Evolutionary conservation across 2,888 invertebrate species (phyloP).

Genomic region (Catonia carolina): DNA sequence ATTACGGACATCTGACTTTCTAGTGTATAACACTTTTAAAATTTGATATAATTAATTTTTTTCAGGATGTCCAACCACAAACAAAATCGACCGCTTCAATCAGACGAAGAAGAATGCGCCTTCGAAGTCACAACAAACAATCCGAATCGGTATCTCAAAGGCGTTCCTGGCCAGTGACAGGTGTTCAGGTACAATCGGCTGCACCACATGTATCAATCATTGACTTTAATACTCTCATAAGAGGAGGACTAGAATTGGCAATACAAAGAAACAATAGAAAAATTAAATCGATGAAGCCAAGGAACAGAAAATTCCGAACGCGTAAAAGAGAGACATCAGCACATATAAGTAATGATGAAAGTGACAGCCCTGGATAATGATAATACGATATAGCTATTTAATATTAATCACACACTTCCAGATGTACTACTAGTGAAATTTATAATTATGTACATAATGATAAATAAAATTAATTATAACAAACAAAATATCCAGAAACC

Average conservation of each 20-base stretch:
- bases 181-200: background rate
- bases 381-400: too few species aligned
- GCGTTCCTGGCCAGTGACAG: constrained; percentile 5
- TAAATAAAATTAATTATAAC: too few species aligned
- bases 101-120: constrained; percentile 13
- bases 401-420: too few species aligned
- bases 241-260: constrained; percentile 51
- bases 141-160: constrained; percentile 16
- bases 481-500: too few species aligned
- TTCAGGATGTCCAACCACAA: background rate
- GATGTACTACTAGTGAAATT: too few species aligned
- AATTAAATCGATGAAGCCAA: background rate
- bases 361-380: too few species aligned
- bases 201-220: constrained; percentile 63
- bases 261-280: background rate
- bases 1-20: too few species aligned
- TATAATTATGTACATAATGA: too few species aligned
- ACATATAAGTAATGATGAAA: too few species aligned
- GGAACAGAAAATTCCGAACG: background rate
- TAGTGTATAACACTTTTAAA: too few species aligned
- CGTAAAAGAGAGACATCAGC: too few species aligned
- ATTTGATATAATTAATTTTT: too few species aligned
- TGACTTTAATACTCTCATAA: constrained; percentile 62
- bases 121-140: constrained; percentile 7
- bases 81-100: background rate